These are phyloP conservation scores for Drosophila tropicalis DNA, from an alignment of 1,140 invertebrate species.

Conservation along the genomic window DNA sequence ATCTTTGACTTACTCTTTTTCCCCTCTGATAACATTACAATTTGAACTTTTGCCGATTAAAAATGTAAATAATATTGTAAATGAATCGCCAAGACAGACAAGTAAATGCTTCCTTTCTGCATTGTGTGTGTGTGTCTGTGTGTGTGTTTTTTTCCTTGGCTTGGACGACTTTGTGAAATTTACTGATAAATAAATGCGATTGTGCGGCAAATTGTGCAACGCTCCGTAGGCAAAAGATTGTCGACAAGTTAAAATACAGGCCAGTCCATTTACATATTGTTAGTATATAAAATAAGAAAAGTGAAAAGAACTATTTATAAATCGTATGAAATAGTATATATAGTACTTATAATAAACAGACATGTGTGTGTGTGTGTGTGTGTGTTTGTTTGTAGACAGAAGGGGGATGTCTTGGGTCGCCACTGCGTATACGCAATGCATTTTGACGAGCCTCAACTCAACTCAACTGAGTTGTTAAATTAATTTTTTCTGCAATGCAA, in stretches of 20 bases:
- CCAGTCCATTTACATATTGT: conserved; percentile 37
- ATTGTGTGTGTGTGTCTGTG: conserved; percentile 1
- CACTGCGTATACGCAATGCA: conserved; percentile 65
- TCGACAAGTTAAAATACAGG: conserved; percentile 56
- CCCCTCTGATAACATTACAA: conserved; percentile 51
- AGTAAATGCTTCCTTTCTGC: conserved; percentile 58
- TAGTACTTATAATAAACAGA: not conserved
- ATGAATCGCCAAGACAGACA: conserved; percentile 39
- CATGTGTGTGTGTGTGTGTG: conserved; percentile 8
- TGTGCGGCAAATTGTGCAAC: conserved; percentile 80
- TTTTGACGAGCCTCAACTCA: conserved; percentile 67
- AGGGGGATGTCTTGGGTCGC: conserved; percentile 5
- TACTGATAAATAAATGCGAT: conserved; percentile 80
- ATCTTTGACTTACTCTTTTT: conserved; percentile 35
- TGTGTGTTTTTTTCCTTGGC: conserved; percentile 21
- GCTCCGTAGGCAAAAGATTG: conserved; percentile 75
- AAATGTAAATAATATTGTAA: conserved; percentile 60
- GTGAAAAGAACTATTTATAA: conserved; percentile 51
- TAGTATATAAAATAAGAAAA: conserved; percentile 26
- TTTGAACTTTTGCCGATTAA: conserved; percentile 74
- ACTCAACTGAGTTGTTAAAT: conserved; percentile 81
- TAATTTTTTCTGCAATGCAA: conserved; percentile 75
- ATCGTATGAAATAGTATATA: conserved; percentile 23
- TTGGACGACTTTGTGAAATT: conserved; percentile 57
- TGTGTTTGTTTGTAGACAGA: not conserved